A percentile compares a stretch with the other conserved stretches of the same genome.
Evolutionary conservation across 2,797 vertebrate genomes (phyloP).

Genomic region (Rhynchotus rufescens): DNA sequence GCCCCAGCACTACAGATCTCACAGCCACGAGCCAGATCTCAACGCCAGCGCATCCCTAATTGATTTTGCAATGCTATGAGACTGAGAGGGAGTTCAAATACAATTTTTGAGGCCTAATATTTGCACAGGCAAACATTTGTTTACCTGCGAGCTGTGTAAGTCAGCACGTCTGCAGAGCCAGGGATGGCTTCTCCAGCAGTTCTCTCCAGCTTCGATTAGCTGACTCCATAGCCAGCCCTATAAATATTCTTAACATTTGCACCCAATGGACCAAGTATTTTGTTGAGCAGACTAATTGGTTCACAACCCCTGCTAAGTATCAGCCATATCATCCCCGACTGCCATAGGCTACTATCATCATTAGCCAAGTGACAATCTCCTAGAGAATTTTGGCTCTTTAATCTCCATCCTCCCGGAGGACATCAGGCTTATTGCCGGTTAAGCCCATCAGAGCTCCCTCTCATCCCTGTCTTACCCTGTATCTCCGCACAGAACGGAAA

Average conservation of each 20-base stretch:
- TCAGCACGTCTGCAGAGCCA: constrained; percentile 7
- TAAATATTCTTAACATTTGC: constrained; percentile 70
- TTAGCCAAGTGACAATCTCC: constrained; percentile 74
- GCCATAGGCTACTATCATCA: constrained; percentile 66
- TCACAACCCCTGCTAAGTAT: constrained; percentile 73
- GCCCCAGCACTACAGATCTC: not conserved
- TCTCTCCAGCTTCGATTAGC: constrained; percentile 52
- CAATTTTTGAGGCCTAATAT: constrained; percentile 7
- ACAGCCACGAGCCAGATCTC: not conserved
- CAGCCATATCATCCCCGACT: constrained; percentile 55
- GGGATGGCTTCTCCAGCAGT: constrained; percentile 40
- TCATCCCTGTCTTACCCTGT: not conserved
- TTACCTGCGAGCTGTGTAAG: constrained; percentile 44
- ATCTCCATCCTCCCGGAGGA: constrained; percentile 50
- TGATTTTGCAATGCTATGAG: constrained; percentile 13
- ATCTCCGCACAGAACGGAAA: not conserved
- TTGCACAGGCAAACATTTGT: constrained; percentile 47
- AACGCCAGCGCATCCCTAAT: not conserved
- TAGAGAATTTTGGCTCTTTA: constrained; percentile 72
- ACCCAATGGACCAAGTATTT: constrained; percentile 68
- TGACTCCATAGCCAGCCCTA: constrained; percentile 12
- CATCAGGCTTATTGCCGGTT: not conserved
- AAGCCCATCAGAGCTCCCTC: constrained; percentile 7
- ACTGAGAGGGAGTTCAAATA: not conserved
- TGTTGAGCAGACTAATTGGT: constrained; percentile 73